These are phyloP conservation scores for Ictidomys tridecemlineatus DNA, from an alignment of 2,113 vertebrate species.

Conservation along the genomic window DNA sequence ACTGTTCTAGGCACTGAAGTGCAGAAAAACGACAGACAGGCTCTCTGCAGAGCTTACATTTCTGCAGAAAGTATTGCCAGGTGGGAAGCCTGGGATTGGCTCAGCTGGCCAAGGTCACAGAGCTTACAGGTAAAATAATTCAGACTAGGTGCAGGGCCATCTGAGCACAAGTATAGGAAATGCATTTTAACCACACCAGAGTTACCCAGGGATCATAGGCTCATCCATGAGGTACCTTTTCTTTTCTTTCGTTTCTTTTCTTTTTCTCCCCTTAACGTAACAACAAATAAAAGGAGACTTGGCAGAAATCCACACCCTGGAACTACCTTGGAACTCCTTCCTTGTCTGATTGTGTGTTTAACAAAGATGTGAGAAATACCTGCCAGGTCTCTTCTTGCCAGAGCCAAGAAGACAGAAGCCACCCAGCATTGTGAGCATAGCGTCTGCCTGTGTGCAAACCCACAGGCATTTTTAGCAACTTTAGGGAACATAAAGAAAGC, in stretches of 20 bases:
- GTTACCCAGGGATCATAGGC: background rate
- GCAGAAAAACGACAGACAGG: background rate
- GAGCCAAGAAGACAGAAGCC: constrained; percentile 85
- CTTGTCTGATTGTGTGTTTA: constrained; percentile 66
- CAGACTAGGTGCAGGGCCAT: background rate
- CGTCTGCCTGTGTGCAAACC: constrained; percentile 88
- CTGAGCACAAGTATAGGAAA: background rate
- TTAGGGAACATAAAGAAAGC: constrained; percentile 86
- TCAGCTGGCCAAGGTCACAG: background rate
- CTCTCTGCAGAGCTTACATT: fast-evolving
- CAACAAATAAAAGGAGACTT: constrained; percentile 70
- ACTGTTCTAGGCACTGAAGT: background rate
- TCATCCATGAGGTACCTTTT: background rate
- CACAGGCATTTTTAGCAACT: constrained; percentile 88
- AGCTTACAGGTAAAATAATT: background rate
- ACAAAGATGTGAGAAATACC: constrained; percentile 80
- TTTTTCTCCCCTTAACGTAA: background rate
- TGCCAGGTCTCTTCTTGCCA: constrained; percentile 79
- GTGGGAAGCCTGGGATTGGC: background rate
- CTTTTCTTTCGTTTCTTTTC: background rate
- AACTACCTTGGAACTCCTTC: constrained; percentile 71
- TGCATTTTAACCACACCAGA: background rate
- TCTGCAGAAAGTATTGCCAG: background rate
- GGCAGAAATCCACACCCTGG: constrained; percentile 63
- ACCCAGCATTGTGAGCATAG: constrained; percentile 78